Evolutionary conservation across 2,888 invertebrate genomes (phyloP), one percentile per base, ranked within the genome.

Genomic region (Limenitis camilla): DNA sequence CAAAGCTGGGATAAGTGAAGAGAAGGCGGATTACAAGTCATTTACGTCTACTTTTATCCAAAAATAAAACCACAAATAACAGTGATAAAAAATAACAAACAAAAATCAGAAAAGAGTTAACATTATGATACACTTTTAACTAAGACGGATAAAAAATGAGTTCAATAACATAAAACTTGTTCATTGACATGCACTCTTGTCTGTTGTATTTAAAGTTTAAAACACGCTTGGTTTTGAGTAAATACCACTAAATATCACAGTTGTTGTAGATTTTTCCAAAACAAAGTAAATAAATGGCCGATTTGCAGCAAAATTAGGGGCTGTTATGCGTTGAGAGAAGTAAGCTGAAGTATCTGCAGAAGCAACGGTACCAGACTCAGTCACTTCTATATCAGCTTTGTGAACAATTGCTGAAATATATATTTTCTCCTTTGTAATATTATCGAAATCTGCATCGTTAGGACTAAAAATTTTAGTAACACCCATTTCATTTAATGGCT

Each of bases 281-380:
- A 93, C 89, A 63, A 92, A 89, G 74, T 91, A 93, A 4, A 89
- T 81, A 63, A 93, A 93, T 0, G 92, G 93, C 58, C 89, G 86
- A 66, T 93, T 92, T 0, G 91, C 90, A 56, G 83, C 78, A 66
- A 92, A 90, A 59, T 84, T 88, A 0, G 92, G 91, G 5, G 92
- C 88, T 0, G 88, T 81, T 52, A 88, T 85, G 63, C 90, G 90
- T 57, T 90, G 88, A 0, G 81, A 69, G 60, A 90, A 81, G 46
- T 71, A 74, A 1, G 86, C 85, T 5, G 78, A 71, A 0, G 92
- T 89, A 0, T 89, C 88, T 0, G 92, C 92, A 0, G 91, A 87
- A 0, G 93, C 93, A 28, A 91, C 89, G 0, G 93, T 93, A 4
- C 94, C 94, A 53, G 92, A 88, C 72, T 94, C 94, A 29, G 92